Evolutionary conservation across 2,113 vertebrate genomes (phyloP).

Genomic region (Irena cyanogastra): DNA sequence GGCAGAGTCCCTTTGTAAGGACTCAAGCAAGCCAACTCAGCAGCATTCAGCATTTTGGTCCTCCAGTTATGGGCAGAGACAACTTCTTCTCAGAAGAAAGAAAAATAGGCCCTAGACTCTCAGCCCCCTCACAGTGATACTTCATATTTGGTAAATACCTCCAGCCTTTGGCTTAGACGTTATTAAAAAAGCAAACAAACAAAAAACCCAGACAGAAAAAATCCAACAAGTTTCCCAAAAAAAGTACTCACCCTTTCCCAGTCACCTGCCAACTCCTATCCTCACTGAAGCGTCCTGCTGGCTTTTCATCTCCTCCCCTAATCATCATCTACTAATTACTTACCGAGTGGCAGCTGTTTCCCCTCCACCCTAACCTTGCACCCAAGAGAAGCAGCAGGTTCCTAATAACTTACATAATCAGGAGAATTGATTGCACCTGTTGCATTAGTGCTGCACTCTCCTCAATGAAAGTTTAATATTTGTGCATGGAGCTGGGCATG

Average conservation of each 20-base stretch:
- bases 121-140: fast-evolving
- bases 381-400: not conserved
- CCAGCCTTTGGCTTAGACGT: fast-evolving
- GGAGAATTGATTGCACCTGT: not conserved
- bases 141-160: fast-evolving
- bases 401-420: fast-evolving
- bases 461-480: fast-evolving
- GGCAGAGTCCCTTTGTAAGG: fast-evolving
- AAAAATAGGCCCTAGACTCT: fast-evolving
- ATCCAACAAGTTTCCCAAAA: fast-evolving
- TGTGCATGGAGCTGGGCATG: not conserved
- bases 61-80: not conserved
- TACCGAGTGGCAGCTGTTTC: not conserved
- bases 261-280: fast-evolving
- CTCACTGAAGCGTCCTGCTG: fast-evolving
- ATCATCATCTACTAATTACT: not conserved
- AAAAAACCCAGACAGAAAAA: not conserved
- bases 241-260: fast-evolving
- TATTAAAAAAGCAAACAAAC: not conserved
- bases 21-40: not conserved
- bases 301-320: not conserved
- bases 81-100: fast-evolving
- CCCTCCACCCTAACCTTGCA: not conserved
- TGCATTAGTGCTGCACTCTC: not conserved
- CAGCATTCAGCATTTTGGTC: not conserved